Evolutionary conservation across 2,113 vertebrate genomes (phyloP), one percentile per base, ranked within the genome.

Genomic region (Pelusios castaneus): DNA sequence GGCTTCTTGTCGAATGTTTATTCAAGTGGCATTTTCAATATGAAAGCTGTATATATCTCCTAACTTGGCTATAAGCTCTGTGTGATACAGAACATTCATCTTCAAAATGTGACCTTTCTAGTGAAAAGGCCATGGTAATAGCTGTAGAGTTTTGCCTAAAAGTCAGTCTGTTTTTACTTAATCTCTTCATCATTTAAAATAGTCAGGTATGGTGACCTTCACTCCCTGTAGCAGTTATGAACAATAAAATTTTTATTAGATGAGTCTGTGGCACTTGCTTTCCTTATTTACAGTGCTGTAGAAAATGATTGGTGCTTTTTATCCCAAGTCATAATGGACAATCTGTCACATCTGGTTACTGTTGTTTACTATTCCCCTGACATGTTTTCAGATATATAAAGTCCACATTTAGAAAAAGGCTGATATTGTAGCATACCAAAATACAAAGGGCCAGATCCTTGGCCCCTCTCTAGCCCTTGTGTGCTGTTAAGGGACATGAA

Each of bases 91-190:
- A 41, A 80, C 93, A 85, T 85, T 88, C 6, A 17, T 95, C 25
- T 38, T 94, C 67, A 12, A 21, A 79, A 4, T 16, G 9, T 47
- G 4, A 24, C 63, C 67, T 95, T 94, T 96, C 25, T 94, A 34
- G 17, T 82, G 56, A 78, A 96, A 96, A 97, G 25, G 10, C 90
- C 79, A 87, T 34, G n/a, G 9, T 55, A 56, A 76, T 80, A 85
- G 43, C 58, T n/a, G 52, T 91, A 77, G 45, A 73, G 29, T 27
- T 84, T 22, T 93, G 21, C 55, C 87, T 52, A 88, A 89, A 82
- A 80, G 70, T 95, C 25, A 19, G 13, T 87, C 47, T 55, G 5
- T 31, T 47, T 91, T 38, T 76, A 16, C 43, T 73, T 94, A 16
- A 94, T 58, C 27, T 93, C 82, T 95, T 80, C 25, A 27, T 90